These are phyloP conservation scores for Plutomurus gul DNA, from an alignment of 1,140 invertebrate species.

Conservation along the genomic window DNA sequence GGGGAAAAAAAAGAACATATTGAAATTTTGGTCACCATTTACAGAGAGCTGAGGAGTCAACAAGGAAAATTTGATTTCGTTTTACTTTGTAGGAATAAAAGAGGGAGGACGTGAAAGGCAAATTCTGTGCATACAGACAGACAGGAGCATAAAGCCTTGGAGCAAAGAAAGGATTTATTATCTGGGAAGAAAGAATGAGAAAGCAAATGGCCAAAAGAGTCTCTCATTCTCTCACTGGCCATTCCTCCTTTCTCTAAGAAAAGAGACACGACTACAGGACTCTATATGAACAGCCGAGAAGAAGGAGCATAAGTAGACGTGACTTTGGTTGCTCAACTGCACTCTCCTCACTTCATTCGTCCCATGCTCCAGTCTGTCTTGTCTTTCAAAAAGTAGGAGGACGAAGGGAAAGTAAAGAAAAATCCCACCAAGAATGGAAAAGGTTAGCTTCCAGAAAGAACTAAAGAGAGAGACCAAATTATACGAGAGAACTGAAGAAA, in stretches of 20 bases:
- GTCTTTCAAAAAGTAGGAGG: conserved; percentile 22
- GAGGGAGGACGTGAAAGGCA: not conserved
- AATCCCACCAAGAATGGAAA: not conserved
- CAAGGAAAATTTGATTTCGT: conserved; percentile 12
- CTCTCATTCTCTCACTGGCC: not conserved
- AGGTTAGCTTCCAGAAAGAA: no score
- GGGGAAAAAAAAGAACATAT: not conserved
- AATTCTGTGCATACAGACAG: not conserved
- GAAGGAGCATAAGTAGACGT: not conserved
- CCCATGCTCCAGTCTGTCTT: not conserved
- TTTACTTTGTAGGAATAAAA: not conserved
- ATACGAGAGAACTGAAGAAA: conserved; percentile 2
- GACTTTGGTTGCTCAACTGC: conserved; percentile 10
- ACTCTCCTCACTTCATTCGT: not conserved
- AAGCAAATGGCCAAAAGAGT: conserved; percentile 13
- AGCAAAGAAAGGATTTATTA: conserved; percentile 25
- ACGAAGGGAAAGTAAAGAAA: not conserved
- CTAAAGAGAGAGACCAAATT: not conserved
- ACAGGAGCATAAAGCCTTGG: not conserved
- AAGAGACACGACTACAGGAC: not conserved
- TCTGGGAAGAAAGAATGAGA: conserved; percentile 6
- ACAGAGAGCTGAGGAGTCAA: not conserved
- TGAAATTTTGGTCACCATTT: not conserved
- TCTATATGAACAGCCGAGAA: not conserved
- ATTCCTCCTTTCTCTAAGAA: not conserved